Conservation (phyloP, 2,113 vertebrate genomes). For the Diadophis punctatus region DNA sequence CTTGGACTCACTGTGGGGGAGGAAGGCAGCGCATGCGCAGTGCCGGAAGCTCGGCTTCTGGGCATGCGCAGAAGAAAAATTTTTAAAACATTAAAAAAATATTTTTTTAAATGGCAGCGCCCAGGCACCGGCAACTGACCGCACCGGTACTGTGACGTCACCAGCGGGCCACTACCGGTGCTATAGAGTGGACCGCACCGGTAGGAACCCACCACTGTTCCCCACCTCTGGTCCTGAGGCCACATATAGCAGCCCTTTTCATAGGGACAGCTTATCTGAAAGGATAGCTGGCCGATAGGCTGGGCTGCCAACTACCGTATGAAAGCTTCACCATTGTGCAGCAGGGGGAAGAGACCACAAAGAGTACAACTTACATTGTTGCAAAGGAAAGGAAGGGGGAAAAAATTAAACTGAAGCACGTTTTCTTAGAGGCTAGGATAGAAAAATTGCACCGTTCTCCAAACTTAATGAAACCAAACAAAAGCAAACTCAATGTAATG, state of each 20-base stretch:
- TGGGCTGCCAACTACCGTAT: fast-evolving
- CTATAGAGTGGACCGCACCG: too few species aligned
- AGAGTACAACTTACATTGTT: background rate
- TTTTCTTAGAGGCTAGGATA: background rate
- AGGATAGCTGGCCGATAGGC: background rate
- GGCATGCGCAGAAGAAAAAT: too few species aligned
- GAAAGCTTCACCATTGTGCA: background rate
- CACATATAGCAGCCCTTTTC: background rate
- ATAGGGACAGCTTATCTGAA: background rate
- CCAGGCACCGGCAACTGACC: too few species aligned
- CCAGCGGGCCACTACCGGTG: too few species aligned
- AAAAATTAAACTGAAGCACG: background rate
- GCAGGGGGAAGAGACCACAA: background rate
- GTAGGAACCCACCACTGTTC: too few species aligned
- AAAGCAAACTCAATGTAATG: background rate
- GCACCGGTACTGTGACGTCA: too few species aligned
- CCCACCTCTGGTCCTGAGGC: background rate
- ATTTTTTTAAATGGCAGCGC: too few species aligned
- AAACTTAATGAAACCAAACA: background rate
- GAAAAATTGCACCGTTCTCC: background rate
- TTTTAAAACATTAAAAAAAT: too few species aligned
- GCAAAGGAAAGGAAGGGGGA: fast-evolving
- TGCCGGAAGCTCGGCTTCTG: too few species aligned
- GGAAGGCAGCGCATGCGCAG: too few species aligned
- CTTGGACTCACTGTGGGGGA: too few species aligned